phyloP scores from a whole-genome alignment of 2,113 vertebrate genomes.

The Mustelus asterias region DNA sequence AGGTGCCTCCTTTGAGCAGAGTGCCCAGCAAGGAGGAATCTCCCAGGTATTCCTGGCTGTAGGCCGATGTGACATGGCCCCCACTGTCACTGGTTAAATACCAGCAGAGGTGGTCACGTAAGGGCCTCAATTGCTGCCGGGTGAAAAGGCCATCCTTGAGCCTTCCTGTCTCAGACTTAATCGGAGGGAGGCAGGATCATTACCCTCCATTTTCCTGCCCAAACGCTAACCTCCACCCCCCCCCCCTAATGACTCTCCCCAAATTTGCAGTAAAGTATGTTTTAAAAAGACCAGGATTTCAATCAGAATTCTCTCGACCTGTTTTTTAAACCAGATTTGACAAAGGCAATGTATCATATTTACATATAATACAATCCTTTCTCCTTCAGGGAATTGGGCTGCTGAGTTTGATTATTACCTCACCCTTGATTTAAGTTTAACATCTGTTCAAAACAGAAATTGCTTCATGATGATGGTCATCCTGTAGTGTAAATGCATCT shows the following conservation, averaged over 20 bases:
- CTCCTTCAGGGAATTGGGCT: not conserved
- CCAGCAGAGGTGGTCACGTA: not conserved
- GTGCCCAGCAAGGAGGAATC: not conserved
- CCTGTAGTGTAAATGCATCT: not conserved
- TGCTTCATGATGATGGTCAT: not conserved
- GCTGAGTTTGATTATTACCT: not conserved
- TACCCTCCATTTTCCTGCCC: not conserved
- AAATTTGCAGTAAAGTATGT: not conserved
- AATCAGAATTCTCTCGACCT: not conserved
- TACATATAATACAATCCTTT: not conserved
- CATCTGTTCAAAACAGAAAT: not conserved
- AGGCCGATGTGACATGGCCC: not conserved
- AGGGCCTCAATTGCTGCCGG: not conserved
- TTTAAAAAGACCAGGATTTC: not conserved
- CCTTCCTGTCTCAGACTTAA: not conserved
- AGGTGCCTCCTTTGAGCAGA: not conserved
- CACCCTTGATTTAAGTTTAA: not conserved
- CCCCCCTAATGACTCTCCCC: too few species aligned
- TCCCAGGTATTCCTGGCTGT: not conserved
- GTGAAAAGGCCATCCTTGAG: not conserved
- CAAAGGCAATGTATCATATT: not conserved
- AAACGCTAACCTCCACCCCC: not conserved
- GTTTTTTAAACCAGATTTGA: not conserved
- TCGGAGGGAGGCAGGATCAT: too few species aligned
- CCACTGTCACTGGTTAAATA: not conserved